These are phyloP conservation scores for Emmelina monodactyla DNA, from an alignment of 2,888 invertebrate genomes.

Conservation along the genomic window DNA sequence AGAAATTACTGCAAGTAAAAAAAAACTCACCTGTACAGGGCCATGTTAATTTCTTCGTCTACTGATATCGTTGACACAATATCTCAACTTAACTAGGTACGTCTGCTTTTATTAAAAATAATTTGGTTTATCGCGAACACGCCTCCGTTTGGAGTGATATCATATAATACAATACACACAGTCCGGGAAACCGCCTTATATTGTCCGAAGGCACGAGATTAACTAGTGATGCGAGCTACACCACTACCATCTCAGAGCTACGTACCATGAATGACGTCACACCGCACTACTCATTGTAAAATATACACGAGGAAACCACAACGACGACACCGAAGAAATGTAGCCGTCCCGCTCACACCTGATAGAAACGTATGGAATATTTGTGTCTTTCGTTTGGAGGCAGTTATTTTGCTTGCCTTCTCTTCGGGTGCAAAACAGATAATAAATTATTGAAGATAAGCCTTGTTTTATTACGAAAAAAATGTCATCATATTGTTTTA, in stretches of 20 bases:
- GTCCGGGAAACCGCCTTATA: constrained; percentile 51
- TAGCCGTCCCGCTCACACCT: constrained; percentile 46
- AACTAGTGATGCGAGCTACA: constrained; percentile 51
- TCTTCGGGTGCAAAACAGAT: constrained; percentile 50
- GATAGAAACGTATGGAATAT: constrained; percentile 60
- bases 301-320: no score
- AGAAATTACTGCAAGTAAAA: no score
- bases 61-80: constrained; percentile 22
- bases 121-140: constrained; percentile 42
- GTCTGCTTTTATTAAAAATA: no score
- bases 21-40: constrained; percentile 44
- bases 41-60: constrained; percentile 38
- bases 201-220: constrained; percentile 43
- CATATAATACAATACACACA: constrained; percentile 44
- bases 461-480: constrained; percentile 22
- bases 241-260: constrained; percentile 61
- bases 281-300: constrained; percentile 35
- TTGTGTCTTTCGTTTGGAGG: no score
- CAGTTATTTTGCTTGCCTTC: constrained; percentile 61
- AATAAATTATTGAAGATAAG: constrained; percentile 23
- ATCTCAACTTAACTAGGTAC: no score
- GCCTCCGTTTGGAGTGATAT: constrained; percentile 52
- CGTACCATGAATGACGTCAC: constrained; percentile 64
- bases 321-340: constrained; percentile 35
- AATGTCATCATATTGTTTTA: constrained; percentile 30